Evolutionary conservation across 2,797 vertebrate genomes (phyloP), one percentile per base, ranked within the genome.

Genomic region (Rhinophrynus dorsalis): DNA sequence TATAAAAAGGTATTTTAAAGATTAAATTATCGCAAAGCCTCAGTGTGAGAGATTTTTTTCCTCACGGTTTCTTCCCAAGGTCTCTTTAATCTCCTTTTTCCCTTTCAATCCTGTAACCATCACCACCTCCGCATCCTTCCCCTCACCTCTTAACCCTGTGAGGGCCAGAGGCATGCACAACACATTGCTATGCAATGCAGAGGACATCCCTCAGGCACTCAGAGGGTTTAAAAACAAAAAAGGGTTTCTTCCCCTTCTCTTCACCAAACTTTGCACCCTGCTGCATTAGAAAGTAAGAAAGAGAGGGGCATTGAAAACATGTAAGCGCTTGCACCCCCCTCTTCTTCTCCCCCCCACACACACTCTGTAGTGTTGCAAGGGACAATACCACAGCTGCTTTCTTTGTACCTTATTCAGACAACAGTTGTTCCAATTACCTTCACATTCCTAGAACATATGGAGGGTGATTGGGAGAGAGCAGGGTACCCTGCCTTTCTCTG

Each of bases 361-460:
- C 70, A 61, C 50, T 38, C 67, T 64, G 60, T 72, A 79, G 82
- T 47, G 78, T 79, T 76, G 48, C 74, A 9, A 54, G 66, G 79
- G 71, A 88, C 87, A 88, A 86, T 88, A 86, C 84, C 79, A 70
- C 86, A 86, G 88, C 86, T 86, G 84, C 80, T 80, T 84, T 79
- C 79, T 84, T 89, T 90, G 86, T 87, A 76, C 79, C 80, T 74
- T 77, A 82, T 86, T 85, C 84, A 88, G 80, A 81, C 81, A 57
- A 76, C 82, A 67, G 84, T 88, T 85, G 84, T 86, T 82, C 81
- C 86, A 77, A 80, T 86, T 85, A 79, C 83, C 85, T 63, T 82
- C 75, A 73, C 69, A 80, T 80, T 80, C 77, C 81, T 75, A 76
- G 78, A 82, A 84, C 88, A 87, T 83, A 85, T 81, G 85, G 87